Evolutionary conservation across 2,113 vertebrate species (phyloP).

Genomic region (Elaphurus davidianus): DNA sequence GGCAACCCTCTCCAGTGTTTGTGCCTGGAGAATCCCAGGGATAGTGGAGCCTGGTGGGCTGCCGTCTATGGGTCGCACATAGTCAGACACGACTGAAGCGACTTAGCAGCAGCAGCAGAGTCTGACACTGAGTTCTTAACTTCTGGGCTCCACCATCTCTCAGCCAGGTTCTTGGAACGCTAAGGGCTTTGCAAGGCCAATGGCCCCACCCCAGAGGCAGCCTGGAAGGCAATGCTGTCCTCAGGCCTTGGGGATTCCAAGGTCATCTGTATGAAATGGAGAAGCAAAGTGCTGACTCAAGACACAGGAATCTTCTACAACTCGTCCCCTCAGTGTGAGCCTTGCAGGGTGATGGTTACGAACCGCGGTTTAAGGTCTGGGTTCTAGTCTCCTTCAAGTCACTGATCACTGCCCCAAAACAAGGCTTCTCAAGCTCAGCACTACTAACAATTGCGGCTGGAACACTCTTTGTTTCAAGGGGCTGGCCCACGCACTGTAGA

Average conservation of each 20-base stretch:
- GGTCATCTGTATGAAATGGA: neutral
- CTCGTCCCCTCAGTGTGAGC: fast-evolving
- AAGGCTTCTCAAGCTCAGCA: neutral
- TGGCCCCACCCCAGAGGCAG: neutral
- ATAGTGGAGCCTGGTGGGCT: too few species aligned
- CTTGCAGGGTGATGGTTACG: neutral
- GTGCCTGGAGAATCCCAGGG: too few species aligned
- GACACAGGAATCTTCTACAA: too few species aligned
- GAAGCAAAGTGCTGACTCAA: neutral
- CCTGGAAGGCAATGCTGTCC: neutral
- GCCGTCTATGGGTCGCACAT: too few species aligned
- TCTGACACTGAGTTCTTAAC: neutral
- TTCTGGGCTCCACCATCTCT: neutral
- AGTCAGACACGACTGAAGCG: too few species aligned
- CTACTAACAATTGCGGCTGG: neutral
- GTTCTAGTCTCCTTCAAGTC: neutral
- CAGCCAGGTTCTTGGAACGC: neutral
- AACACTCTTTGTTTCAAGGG: neutral
- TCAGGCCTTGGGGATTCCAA: neutral
- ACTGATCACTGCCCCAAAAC: neutral
- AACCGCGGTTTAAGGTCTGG: neutral
- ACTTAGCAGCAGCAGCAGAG: neutral
- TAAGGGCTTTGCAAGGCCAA: neutral
- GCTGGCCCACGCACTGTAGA: neutral
- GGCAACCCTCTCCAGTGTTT: too few species aligned